A percentile compares a stretch with the other conserved stretches of the same genome.
These are phyloP conservation scores for Drosophila sechellia DNA, from an alignment of 1,140 invertebrate genomes.

Conservation along the genomic window DNA sequence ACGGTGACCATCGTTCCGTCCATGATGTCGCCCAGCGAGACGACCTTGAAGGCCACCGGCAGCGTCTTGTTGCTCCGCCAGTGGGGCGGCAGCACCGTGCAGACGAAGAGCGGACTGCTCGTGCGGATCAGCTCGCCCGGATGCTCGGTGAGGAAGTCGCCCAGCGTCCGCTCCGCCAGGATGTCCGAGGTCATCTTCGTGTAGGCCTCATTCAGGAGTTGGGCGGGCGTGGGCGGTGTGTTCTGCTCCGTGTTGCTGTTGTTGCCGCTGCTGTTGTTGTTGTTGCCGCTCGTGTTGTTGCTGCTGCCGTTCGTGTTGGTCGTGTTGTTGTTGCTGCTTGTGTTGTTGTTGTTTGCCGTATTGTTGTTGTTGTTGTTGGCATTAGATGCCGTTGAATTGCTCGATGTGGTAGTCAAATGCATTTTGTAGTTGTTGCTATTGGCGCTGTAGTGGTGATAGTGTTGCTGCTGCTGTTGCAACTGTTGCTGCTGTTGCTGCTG, in stretches of 20 bases:
- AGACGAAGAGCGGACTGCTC: constrained; percentile 96
- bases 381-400: constrained; percentile 69
- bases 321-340: constrained; percentile 36
- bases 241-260: constrained; percentile 85
- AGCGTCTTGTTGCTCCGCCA: constrained; percentile 99
- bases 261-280: constrained; percentile 77
- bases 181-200: constrained; percentile 95
- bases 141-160: constrained; percentile 95
- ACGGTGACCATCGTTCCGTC: constrained; percentile 98
- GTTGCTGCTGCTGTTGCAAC: constrained; percentile 17
- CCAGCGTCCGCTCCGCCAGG: constrained; percentile 93
- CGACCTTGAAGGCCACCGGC: constrained; percentile 97
- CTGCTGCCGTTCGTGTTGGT: constrained; percentile 54
- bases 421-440: constrained; percentile 61
- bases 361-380: constrained; percentile 69
- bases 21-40: constrained; percentile 94
- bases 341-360: constrained; percentile 33
- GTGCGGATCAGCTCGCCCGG: constrained; percentile 96
- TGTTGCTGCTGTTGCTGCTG: constrained; percentile 29
- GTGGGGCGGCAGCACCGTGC: constrained; percentile 95
- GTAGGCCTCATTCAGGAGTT: constrained; percentile 91
- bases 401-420: constrained; percentile 71
- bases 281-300: constrained; percentile 44
- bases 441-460: constrained; percentile 31
- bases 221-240: constrained; percentile 86